Conservation (phyloP, 2,113 vertebrate genomes). For the Recurvirostra avosetta region DNA sequence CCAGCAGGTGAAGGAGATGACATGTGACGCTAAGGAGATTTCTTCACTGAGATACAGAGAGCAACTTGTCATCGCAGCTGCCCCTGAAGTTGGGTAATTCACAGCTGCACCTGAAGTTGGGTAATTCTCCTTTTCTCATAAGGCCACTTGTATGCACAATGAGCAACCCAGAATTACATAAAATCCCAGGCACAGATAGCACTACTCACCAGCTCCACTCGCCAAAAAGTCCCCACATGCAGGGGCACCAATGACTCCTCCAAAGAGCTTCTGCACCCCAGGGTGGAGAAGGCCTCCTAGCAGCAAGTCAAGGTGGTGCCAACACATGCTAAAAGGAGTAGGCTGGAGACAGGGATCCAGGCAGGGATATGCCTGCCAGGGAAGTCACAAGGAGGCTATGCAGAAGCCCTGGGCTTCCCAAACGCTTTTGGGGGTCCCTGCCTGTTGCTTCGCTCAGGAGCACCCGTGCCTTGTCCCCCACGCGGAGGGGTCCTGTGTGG, state of each 20-base stretch:
- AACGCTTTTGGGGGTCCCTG: accelerated
- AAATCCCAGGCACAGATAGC: neutral
- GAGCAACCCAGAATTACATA: neutral
- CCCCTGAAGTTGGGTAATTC: neutral
- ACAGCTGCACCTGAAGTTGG: neutral
- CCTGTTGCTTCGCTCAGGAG: neutral
- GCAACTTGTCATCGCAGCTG: neutral
- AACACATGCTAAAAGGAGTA: neutral
- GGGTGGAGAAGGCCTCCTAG: neutral
- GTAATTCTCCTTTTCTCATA: neutral
- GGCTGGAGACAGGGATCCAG: neutral
- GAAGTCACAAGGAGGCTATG: neutral
- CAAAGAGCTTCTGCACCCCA: neutral
- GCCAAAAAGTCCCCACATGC: neutral
- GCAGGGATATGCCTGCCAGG: neutral
- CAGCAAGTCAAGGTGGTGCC: neutral
- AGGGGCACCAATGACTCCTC: neutral
- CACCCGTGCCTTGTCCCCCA: accelerated
- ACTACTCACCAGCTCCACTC: neutral
- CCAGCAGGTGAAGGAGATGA: neutral
- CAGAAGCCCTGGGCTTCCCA: neutral
- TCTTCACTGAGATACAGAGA: neutral
- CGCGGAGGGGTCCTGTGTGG: neutral
- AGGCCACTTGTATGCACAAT: neutral
- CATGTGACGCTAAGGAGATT: neutral